Evolutionary conservation across 2,113 vertebrate species (phyloP).

Genomic region (Peromyscus polionotus): DNA sequence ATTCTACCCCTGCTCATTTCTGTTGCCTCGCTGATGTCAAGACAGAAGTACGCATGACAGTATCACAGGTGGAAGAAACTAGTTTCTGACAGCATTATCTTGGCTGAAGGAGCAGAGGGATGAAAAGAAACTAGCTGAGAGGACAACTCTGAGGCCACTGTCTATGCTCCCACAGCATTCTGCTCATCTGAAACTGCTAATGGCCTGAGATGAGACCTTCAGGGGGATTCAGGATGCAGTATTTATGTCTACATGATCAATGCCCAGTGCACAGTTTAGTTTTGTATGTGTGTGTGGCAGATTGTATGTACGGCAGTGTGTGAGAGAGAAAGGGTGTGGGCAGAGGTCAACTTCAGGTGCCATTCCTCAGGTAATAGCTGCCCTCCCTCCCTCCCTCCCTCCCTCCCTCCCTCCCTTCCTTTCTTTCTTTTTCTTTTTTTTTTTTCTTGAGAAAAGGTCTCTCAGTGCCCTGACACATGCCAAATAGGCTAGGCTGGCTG

Average conservation of each 20-base stretch:
- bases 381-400: no score
- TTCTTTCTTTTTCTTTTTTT: not conserved
- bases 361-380: not conserved
- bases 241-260: not conserved
- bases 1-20: not conserved
- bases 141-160: not conserved
- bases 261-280: not conserved
- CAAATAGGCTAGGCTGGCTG: not conserved
- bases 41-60: accelerated
- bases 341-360: not conserved
- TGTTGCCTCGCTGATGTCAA: not conserved
- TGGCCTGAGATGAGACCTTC: no score
- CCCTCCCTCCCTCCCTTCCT: no score
- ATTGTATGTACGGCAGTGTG: not conserved
- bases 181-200: accelerated
- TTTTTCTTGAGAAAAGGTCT: no score
- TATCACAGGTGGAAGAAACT: not conserved
- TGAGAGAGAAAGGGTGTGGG: no score
- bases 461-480: not conserved
- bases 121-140: not conserved
- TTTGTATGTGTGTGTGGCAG: not conserved
- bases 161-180: accelerated
- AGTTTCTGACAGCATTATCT: accelerated
- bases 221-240: accelerated
- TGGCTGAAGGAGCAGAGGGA: accelerated